These are phyloP conservation scores for Salmo trutta DNA, from an alignment of 2,797 vertebrate species.

Conservation along the genomic window DNA sequence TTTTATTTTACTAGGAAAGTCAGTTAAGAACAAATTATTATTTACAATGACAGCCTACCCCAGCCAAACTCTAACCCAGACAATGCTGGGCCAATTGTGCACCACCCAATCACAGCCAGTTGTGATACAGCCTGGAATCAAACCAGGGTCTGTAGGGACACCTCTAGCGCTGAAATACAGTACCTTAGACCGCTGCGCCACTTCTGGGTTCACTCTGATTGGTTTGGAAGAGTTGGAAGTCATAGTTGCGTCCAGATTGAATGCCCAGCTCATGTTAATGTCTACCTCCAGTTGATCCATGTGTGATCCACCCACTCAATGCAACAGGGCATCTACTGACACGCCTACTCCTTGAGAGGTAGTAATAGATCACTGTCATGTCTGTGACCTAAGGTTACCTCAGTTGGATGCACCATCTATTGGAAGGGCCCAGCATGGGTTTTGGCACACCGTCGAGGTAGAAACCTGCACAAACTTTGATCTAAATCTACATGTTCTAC, in stretches of 20 bases:
- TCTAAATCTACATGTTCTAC: background rate
- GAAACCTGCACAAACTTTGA: background rate
- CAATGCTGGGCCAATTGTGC: no score
- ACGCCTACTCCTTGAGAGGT: background rate
- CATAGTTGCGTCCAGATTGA: background rate
- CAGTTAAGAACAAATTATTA: no score
- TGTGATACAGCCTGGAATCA: no score
- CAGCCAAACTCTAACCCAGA: no score
- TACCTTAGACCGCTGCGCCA: no score
- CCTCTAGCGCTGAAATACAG: no score
- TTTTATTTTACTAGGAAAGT: no score
- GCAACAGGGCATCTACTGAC: background rate
- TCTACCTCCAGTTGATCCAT: background rate
- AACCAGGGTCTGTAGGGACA: no score
- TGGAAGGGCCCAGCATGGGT: background rate
- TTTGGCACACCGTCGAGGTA: background rate
- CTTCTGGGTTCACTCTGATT: background rate
- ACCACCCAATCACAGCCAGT: no score
- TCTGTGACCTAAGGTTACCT: background rate
- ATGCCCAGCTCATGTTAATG: background rate
- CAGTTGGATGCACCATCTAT: background rate
- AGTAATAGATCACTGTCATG: background rate
- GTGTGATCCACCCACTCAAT: background rate
- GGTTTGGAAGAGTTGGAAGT: background rate
- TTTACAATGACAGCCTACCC: no score